Base-by-base conservation (phyloP, 1,140 invertebrate genomes). In the Ericerus pela region DNA sequence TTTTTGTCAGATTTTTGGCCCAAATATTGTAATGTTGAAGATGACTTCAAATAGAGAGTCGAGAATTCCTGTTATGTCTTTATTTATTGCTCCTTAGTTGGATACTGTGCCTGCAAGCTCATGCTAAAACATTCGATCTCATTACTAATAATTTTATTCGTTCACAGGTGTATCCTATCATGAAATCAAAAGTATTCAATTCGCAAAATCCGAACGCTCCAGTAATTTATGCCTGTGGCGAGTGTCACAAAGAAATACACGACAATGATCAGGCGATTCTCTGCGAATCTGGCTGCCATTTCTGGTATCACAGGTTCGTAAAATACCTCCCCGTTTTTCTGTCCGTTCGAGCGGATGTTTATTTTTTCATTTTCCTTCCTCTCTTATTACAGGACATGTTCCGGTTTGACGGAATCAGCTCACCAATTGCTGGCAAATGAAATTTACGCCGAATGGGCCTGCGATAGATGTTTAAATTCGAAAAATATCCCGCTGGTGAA, bases 231-330 rank as follows among this genome's bases (percentile, higher is more conserved):
- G 89, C 92, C 0, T 96, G 93, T 73, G 92, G 87, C 60, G 83
- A 91, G 56, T 97, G 94, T 73, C 93, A 96, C 71, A 96, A 96
- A 74, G 94, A 98, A 76, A 90, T 97, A 2, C 92, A 96, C 73
- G 94, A 97, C 69, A 96, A 96, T 75, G 94, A 98, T 73, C 93
- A 97, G 74, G 93, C 90, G 6, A 92, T 98, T 60, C 76, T 97
- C 51, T 98, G 94, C 73, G 94, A 98, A 73, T 95, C 91, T 66
- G 94, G 94, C 30, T 98, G 94, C 72, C 96, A 96, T 73, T 97
- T 96, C 74, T 98, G 93, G 88, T 97, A 94, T 75, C 94, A 97
- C 72, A 82, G 87, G 85, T 89, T n/a, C n/a, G n/a, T n/a, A n/a
- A n/a, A n/a, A n/a, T n/a, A n/a, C n/a, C n/a, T n/a, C n/a, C n/a